Evolutionary conservation across 2,113 vertebrate genomes (phyloP), one percentile per base, ranked within the genome.

Genomic region (Octodon degus): DNA sequence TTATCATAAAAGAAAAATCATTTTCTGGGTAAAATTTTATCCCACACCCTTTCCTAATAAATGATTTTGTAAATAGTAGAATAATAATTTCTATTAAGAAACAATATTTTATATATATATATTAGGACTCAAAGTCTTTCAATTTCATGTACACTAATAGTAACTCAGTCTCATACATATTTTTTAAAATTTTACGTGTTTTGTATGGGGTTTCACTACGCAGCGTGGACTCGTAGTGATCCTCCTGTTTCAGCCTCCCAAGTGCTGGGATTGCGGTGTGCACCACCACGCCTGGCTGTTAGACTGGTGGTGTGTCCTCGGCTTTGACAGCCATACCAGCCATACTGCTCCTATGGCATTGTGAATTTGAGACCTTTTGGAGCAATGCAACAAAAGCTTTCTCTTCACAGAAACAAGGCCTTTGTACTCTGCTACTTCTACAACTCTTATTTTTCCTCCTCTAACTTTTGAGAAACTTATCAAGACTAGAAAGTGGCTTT

Each of bases 1-100:
- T 91, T 79, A 89, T 81, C 37, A 77, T 9, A n/a, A 82, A 67
- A 93, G 32, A 87, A 62, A 50, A 94, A 12, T 86, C 34, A 86
- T 82, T 95, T 68, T 58, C 79, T 58, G 13, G 55, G 10, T 92
- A 92, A 89, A 86, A 55, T 81, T 92, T 86, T 79, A 79, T 87
- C 79, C n/a, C 7, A n/a, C 84, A 8, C 43, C 47, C 7, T 91
- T 95, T 89, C 34, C 84, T 93, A 89, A 89, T 24, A 89, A 76
- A 89, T 80, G 63, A 14, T 60, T 89, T 95, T 89, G 27, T 87
- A 63, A 89, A 34, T 85, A 55, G 11, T 50, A 81, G n/a, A 72
- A 16, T 85, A 89, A 76, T 70, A 50, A 16, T 95, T 67, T 90
- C 65, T 47, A 27, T 47, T 30, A 47, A 30, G 24, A 47, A 47